Evolutionary conservation across 1,140 invertebrate species (phyloP).

Genomic region (Orussus abietinus): DNA sequence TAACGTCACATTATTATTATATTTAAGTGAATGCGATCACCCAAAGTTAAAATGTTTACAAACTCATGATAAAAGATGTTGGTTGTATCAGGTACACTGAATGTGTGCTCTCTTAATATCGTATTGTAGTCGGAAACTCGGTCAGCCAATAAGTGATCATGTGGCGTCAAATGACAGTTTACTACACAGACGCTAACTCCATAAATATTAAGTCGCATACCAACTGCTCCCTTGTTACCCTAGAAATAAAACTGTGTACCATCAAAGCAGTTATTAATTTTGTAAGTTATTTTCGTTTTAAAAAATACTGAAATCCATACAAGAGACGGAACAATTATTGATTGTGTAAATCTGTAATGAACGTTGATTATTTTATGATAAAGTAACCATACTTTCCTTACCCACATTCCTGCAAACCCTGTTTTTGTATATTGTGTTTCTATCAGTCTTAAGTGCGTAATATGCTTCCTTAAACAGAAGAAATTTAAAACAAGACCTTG

Average conservation of each 20-base stretch:
- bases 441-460: constrained; percentile 75
- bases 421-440: constrained; percentile 83
- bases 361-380: constrained; percentile 1
- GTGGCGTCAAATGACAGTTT: constrained; percentile 85
- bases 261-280: constrained; percentile 10
- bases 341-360: not conserved
- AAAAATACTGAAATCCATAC: constrained; percentile 1
- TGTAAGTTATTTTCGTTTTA: not conserved
- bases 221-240: constrained; percentile 94
- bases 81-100: constrained; percentile 67
- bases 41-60: constrained; percentile 36
- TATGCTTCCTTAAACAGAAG: constrained; percentile 73
- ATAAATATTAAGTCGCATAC: constrained; percentile 78
- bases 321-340: constrained; percentile 2
- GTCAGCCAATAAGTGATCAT: constrained; percentile 75
- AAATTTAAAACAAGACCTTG: constrained; percentile 76
- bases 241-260: constrained; percentile 51
- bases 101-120: constrained; percentile 70
- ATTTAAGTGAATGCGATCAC: constrained; percentile 4
- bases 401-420: constrained; percentile 85
- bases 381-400: constrained; percentile 35
- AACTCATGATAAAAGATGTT: constrained; percentile 90
- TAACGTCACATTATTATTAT: constrained; percentile 22
- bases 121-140: constrained; percentile 82
- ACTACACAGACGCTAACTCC: constrained; percentile 84